phyloP scores from a whole-genome alignment of 2,113 vertebrate genomes.

The Gambusia holbrooki region DNA sequence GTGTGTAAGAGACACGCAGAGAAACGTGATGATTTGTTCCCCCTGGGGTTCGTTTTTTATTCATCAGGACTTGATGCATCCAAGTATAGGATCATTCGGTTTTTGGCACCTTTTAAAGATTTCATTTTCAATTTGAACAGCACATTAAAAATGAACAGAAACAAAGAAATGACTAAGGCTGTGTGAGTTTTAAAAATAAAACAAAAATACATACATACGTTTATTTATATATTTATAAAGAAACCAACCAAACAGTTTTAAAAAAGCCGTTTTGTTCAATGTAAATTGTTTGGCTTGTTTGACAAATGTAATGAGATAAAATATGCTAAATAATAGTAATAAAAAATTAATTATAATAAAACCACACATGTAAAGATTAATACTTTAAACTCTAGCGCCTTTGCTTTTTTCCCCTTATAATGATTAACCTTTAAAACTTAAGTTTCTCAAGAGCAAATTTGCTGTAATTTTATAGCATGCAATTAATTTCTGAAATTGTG shows the following conservation, averaged over 20 bases:
- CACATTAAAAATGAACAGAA: constrained; percentile 75
- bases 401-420: constrained; percentile 74
- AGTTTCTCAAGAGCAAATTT: constrained; percentile 82
- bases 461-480: constrained; percentile 85
- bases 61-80: constrained; percentile 83
- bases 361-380: constrained; percentile 80
- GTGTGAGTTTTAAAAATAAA: constrained; percentile 81
- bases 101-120: constrained; percentile 84
- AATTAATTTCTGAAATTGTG: constrained; percentile 81
- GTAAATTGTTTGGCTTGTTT: constrained; percentile 75
- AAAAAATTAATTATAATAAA: constrained; percentile 64
- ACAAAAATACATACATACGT: constrained; percentile 74
- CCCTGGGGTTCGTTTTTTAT: constrained; percentile 82
- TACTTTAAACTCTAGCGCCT: constrained; percentile 77
- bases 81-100: constrained; percentile 82
- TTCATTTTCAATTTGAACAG: constrained; percentile 80
- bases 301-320: constrained; percentile 68
- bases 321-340: constrained; percentile 44
- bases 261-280: constrained; percentile 75
- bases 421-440: constrained; percentile 81
- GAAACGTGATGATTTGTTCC: constrained; percentile 72
- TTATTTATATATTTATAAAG: constrained; percentile 73
- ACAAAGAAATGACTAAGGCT: constrained; percentile 80
- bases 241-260: constrained; percentile 72
- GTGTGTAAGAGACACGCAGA: constrained; percentile 57